Percentiles rank a stretch among this genome's conserved stretches.
These are phyloP conservation scores for Charanyca ferruginea DNA, from an alignment of 2,888 invertebrate species.

Conservation along the genomic window DNA sequence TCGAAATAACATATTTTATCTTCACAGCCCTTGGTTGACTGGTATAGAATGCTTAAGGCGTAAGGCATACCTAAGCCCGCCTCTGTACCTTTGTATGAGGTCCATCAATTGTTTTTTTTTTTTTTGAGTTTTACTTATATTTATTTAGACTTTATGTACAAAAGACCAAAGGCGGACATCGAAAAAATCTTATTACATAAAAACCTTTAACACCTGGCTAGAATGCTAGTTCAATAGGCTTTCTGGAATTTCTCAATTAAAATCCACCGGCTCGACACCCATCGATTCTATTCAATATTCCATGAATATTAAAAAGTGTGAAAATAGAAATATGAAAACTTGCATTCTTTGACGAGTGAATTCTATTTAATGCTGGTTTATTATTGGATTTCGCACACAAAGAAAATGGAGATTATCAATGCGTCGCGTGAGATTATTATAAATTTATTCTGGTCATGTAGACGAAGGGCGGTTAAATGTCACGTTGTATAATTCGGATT, in stretches of 20 bases:
- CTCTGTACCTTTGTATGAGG: too few relatives aligned
- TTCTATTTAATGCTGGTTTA: not conserved
- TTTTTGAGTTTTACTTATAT: too few relatives aligned
- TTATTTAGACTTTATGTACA: too few relatives aligned
- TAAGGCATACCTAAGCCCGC: too few relatives aligned
- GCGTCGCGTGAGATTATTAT: slow-evolving; percentile 6
- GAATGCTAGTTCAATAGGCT: slow-evolving; percentile 22
- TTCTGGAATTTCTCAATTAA: slow-evolving; percentile 43
- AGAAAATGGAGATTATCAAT: slow-evolving; percentile 14
- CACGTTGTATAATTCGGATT: slow-evolving; percentile 5
- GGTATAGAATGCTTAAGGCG: too few relatives aligned
- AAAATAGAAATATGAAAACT: slow-evolving; percentile 24
- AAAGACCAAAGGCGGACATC: too few relatives aligned
- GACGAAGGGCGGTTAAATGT: slow-evolving; percentile 5
- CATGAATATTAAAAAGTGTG: slow-evolving; percentile 35
- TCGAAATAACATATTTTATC: too few relatives aligned
- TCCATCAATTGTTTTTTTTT: too few relatives aligned
- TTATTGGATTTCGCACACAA: slow-evolving; percentile 30
- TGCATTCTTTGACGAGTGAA: slow-evolving; percentile 22
- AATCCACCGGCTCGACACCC: slow-evolving; percentile 14
- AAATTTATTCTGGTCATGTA: slow-evolving; percentile 26
- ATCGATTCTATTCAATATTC: slow-evolving; percentile 18
- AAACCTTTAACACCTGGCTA: slow-evolving; percentile 7
- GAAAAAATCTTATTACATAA: slow-evolving; percentile 37
- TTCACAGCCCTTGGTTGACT: too few relatives aligned